A percentile compares a stretch with the other conserved stretches of the same genome.
These are phyloP conservation scores for Urocyon cinereoargenteus DNA, from an alignment of 2,797 vertebrate genomes.

Conservation along the genomic window DNA sequence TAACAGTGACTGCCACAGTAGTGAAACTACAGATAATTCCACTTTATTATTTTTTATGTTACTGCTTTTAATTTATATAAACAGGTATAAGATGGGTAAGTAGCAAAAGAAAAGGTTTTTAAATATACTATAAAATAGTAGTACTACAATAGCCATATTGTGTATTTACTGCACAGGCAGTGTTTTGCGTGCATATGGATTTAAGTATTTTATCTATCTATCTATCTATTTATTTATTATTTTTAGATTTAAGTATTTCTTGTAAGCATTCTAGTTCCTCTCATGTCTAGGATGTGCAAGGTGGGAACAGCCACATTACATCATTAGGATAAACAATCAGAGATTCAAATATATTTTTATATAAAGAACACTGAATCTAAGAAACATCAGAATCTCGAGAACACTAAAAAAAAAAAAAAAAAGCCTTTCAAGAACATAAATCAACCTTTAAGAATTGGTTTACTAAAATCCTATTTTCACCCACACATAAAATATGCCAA, in stretches of 20 bases:
- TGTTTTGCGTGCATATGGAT: not conserved
- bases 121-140: not conserved
- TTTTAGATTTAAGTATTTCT: not conserved
- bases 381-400: conserved; percentile 78
- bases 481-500: conserved; percentile 75
- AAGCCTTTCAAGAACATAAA: conserved; percentile 49
- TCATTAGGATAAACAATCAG: conserved; percentile 44
- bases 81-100: not conserved
- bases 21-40: not conserved
- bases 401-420: not conserved
- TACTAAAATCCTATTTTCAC: conserved; percentile 79
- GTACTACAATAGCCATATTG: not conserved
- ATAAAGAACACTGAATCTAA: conserved; percentile 81
- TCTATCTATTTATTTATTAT: no score
- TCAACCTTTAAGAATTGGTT: conserved; percentile 83
- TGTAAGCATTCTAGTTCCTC: not conserved
- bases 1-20: not conserved
- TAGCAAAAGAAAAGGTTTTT: not conserved
- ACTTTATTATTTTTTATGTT: not conserved
- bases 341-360: conserved; percentile 10
- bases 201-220: not conserved
- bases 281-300: not conserved
- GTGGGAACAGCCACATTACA: not conserved
- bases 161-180: not conserved
- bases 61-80: not conserved